Evolutionary conservation across 2,113 vertebrate genomes (phyloP).

Genomic region (Stegostoma tigrinum): DNA sequence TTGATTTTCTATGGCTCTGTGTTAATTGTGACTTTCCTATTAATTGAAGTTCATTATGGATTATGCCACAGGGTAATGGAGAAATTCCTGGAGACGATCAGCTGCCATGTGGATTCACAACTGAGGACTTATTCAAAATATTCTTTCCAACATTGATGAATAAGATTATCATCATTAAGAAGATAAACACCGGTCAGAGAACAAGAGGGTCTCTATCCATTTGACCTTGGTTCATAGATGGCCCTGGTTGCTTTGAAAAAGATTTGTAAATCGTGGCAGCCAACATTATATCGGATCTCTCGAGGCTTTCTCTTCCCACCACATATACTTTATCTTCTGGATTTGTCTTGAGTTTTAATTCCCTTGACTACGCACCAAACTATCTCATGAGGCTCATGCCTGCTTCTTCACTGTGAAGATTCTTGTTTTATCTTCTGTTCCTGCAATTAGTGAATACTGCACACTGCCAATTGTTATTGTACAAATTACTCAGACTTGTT

Average conservation of each 20-base stretch:
- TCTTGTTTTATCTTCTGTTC: background rate
- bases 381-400: background rate
- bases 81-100: no score
- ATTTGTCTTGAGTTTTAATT: background rate
- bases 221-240: background rate
- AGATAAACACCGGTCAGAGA: no score
- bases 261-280: background rate
- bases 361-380: background rate
- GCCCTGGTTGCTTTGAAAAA: background rate
- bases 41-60: no score
- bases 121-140: no score
- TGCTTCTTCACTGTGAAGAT: background rate
- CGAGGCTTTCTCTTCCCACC: no score
- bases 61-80: no score
- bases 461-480: background rate
- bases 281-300: background rate
- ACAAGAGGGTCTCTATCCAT: background rate
- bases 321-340: background rate
- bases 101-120: no score
- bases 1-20: no score
- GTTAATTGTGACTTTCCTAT: no score
- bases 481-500: conserved; percentile 29
- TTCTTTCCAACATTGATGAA: no score
- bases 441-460: background rate
- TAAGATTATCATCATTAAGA: no score